phyloP scores from a whole-genome alignment of 2,888 invertebrate genomes.

The Gymnoscelis rufifasciata region DNA sequence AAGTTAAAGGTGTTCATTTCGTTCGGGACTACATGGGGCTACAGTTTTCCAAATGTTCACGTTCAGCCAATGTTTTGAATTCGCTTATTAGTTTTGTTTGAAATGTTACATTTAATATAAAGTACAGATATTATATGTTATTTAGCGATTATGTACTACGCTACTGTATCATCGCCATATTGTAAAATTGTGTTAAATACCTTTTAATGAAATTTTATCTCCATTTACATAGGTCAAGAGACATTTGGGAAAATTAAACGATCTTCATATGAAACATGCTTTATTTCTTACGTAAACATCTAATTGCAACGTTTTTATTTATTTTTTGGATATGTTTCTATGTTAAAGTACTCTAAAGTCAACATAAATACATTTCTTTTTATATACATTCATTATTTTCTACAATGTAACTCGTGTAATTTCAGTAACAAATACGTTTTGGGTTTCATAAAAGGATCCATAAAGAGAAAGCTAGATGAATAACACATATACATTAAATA shows the following conservation, averaged over 20 bases:
- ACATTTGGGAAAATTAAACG: constrained; percentile 15
- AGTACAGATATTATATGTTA: too few relatives aligned
- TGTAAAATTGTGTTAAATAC: too few relatives aligned
- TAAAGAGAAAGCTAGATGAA: constrained; percentile 4
- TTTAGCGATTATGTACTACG: too few relatives aligned
- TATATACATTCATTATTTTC: constrained; percentile 25
- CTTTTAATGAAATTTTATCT: constrained; percentile 22
- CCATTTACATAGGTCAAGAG: too few relatives aligned
- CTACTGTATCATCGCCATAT: too few relatives aligned
- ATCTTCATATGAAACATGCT: constrained; percentile 48
- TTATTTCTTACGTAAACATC: constrained; percentile 67
- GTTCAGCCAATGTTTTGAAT: neutral
- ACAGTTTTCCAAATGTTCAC: too few relatives aligned
- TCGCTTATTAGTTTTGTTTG: too few relatives aligned
- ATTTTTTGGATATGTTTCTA: constrained; percentile 15
- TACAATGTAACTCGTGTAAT: constrained; percentile 7
- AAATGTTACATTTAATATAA: too few relatives aligned
- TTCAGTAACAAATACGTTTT: constrained; percentile 1
- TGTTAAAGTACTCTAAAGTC: constrained; percentile 7
- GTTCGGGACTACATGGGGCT: neutral
- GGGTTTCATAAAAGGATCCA: constrained; percentile 4
- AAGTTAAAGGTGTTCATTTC: constrained; percentile 13
- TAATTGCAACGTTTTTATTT: constrained; percentile 52
- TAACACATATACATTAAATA: constrained; percentile 2
- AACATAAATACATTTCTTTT: constrained; percentile 23